phyloP scores from a whole-genome alignment of 2,888 invertebrate genomes.

The Lacanobia oleracea region DNA sequence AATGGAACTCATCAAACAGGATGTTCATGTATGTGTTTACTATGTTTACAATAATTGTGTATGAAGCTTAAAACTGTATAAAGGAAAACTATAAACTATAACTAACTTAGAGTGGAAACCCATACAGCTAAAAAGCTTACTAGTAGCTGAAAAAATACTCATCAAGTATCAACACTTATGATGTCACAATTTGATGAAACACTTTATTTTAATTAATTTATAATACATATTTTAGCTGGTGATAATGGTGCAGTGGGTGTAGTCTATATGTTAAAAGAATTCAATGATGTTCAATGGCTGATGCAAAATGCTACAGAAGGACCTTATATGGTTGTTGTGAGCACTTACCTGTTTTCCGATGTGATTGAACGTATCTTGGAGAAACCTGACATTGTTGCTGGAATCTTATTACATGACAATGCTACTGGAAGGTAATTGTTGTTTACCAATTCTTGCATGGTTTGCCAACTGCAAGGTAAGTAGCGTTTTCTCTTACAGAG shows the following conservation, averaged over 20 bases:
- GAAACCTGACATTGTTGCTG: constrained; percentile 91
- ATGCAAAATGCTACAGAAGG: constrained; percentile 93
- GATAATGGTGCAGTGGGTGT: constrained; percentile 96
- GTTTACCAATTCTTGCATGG: neutral
- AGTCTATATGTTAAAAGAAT: constrained; percentile 93
- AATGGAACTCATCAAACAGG: constrained; percentile 99
- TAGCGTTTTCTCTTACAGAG: neutral
- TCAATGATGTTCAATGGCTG: constrained; percentile 94
- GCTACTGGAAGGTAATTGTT: constrained; percentile 78
- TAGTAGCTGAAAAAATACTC: neutral
- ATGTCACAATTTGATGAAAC: neutral
- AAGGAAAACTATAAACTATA: neutral
- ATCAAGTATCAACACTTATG: neutral
- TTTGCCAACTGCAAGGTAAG: neutral
- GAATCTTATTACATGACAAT: constrained; percentile 91
- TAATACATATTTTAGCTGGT: constrained; percentile 87
- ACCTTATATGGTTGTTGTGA: constrained; percentile 95
- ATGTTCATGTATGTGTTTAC: constrained; percentile 95
- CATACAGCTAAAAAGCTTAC: neutral
- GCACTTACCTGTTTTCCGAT: constrained; percentile 91
- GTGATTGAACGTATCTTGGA: constrained; percentile 89
- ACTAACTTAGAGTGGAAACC: neutral
- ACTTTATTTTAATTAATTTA: neutral
- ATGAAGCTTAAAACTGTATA: neutral
- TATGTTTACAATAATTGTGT: neutral